A percentile compares a stretch with the other conserved stretches of the same genome.
These are phyloP conservation scores for Euglossa dilemma DNA, from an alignment of 1,140 invertebrate genomes.

Conservation along the genomic window DNA sequence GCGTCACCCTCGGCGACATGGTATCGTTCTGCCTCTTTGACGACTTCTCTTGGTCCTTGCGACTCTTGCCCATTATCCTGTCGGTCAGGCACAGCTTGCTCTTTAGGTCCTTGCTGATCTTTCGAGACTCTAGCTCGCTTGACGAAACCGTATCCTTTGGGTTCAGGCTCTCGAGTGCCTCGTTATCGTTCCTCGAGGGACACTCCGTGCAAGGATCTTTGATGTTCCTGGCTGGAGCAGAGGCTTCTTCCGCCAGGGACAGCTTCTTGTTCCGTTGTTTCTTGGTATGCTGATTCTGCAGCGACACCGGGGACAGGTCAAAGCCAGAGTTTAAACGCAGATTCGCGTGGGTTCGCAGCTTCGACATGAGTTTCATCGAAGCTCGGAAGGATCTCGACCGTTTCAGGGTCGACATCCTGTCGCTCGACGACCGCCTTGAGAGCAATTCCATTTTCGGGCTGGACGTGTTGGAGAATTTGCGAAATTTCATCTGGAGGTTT, in stretches of 20 bases:
- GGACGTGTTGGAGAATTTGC: conserved; percentile 60
- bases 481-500: conserved; percentile 76
- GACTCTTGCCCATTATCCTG: conserved; percentile 57
- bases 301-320: conserved; percentile 63
- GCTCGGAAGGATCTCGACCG: conserved; percentile 88
- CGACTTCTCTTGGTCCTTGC: conserved; percentile 46
- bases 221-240: not conserved
- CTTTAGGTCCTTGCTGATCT: conserved; percentile 69
- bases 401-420: conserved; percentile 79
- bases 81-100: conserved; percentile 70
- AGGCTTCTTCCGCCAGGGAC: not conserved
- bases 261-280: not conserved
- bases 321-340: conserved; percentile 57
- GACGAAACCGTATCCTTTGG: not conserved
- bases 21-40: not conserved
- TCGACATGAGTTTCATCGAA: conserved; percentile 86
- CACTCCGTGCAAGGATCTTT: not conserved
- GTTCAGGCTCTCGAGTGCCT: not conserved
- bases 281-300: conserved; percentile 13
- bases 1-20: conserved; percentile 35
- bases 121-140: conserved; percentile 43
- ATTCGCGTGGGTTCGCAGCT: conserved; percentile 73
- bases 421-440: conserved; percentile 60
- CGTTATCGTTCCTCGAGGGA: not conserved
- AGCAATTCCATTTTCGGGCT: conserved; percentile 78